Percentiles rank a stretch among this genome's conserved stretches.
phyloP scores from a whole-genome alignment of 2,113 vertebrate genomes.

The Laticauda colubrina region DNA sequence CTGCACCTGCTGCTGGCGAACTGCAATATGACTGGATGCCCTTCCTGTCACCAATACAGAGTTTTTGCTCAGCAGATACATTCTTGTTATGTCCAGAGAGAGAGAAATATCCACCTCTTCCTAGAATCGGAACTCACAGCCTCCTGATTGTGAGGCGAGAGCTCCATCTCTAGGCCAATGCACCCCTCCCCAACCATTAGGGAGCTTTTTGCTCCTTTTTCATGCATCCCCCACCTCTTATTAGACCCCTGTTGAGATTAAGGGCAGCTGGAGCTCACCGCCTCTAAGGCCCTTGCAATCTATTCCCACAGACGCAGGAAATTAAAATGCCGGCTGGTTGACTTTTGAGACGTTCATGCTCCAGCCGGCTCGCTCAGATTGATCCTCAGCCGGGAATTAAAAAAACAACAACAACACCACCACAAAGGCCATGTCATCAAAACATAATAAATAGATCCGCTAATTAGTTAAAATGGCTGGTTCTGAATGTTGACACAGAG shows the following conservation, averaged over 20 bases:
- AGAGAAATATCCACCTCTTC: too few species aligned
- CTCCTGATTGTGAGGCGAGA: too few species aligned
- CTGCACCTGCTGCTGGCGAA: too few species aligned
- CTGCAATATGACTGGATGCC: too few species aligned
- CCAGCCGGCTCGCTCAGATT: neutral
- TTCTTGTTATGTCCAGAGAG: too few species aligned
- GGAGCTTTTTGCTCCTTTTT: neutral
- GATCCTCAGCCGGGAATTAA: neutral
- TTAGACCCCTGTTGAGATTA: neutral
- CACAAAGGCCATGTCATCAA: neutral
- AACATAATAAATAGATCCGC: neutral
- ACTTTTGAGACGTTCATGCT: neutral
- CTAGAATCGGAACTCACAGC: too few species aligned
- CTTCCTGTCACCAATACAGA: too few species aligned
- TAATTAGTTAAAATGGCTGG: neutral
- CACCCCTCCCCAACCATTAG: neutral
- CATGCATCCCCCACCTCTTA: neutral
- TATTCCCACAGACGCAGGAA: neutral
- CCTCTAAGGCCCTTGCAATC: neutral
- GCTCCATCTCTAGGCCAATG: too few species aligned
- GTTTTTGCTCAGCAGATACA: too few species aligned
- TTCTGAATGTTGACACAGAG: neutral
- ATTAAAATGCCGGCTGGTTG: neutral
- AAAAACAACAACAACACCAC: neutral
- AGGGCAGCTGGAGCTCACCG: neutral